Evolutionary conservation across 2,797 vertebrate species (phyloP).

Genomic region (Ciconia nigra): DNA sequence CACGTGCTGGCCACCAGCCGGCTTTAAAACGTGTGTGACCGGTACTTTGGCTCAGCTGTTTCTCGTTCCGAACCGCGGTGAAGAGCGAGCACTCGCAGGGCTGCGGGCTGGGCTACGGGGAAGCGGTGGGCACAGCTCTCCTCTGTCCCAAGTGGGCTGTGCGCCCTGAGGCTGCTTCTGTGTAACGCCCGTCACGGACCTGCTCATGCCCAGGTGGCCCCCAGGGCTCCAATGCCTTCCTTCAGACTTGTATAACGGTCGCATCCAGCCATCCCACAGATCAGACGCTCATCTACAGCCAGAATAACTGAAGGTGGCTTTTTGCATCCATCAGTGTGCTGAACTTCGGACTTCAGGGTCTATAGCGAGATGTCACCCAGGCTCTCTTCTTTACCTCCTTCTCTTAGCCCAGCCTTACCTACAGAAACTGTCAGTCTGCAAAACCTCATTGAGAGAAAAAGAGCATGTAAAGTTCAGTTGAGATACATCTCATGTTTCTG

Average conservation of each 20-base stretch:
- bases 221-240: neutral
- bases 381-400: neutral
- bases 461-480: neutral
- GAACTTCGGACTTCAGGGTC: neutral
- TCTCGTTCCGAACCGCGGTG: neutral
- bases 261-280: neutral
- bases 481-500: neutral
- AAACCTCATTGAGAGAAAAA: neutral
- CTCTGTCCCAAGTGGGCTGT: accelerated
- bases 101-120: neutral
- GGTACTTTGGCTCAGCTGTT: neutral
- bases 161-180: neutral
- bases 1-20: neutral
- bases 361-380: accelerated
- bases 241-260: accelerated
- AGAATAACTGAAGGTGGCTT: neutral
- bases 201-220: neutral
- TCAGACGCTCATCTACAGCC: neutral
- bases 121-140: accelerated
- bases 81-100: neutral
- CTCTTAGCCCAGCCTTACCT: neutral
- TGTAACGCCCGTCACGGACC: no score
- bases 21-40: neutral
- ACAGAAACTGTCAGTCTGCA: neutral
- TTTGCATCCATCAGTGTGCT: neutral